Evolutionary conservation across 2,888 invertebrate species (phyloP).

Genomic region (Tetragonula carbonaria): DNA sequence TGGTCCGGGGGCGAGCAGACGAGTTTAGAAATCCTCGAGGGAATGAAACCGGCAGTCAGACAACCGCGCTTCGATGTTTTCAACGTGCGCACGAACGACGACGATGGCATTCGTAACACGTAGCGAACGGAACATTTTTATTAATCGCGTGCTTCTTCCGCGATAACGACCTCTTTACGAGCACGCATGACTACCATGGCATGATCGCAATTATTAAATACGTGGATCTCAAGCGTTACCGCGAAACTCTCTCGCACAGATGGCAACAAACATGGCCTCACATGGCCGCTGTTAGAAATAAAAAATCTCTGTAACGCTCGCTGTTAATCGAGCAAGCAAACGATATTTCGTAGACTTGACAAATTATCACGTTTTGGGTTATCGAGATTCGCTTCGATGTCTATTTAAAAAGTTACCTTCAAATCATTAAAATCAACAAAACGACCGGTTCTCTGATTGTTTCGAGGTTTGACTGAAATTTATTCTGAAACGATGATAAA

Average conservation of each 20-base stretch:
- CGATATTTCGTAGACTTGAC: too few species aligned
- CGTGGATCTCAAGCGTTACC: slow-evolving; percentile 28
- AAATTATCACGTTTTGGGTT: too few species aligned
- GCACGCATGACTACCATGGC: slow-evolving; percentile 3
- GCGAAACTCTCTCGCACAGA: slow-evolving; percentile 20
- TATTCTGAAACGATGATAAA: too few species aligned
- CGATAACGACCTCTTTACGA: slow-evolving; percentile 24
- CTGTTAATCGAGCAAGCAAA: not conserved
- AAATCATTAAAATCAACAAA: too few species aligned
- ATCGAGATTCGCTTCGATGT: too few species aligned
- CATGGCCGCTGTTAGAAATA: not conserved
- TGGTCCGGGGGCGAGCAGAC: not conserved
- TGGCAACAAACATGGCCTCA: slow-evolving; percentile 18
- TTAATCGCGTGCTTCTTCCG: slow-evolving; percentile 29
- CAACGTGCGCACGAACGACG: not conserved
- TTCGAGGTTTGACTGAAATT: too few species aligned
- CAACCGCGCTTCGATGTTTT: not conserved
- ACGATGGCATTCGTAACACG: slow-evolving; percentile 23
- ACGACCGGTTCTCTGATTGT: too few species aligned
- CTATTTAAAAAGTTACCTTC: too few species aligned
- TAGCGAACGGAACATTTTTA: slow-evolving; percentile 32
- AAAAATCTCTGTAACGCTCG: not conserved
- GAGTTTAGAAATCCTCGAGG: not conserved
- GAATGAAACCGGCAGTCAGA: not conserved
- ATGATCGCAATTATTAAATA: slow-evolving; percentile 53